Evolutionary conservation across 2,113 vertebrate species (phyloP).

Genomic region (Calypte anna): DNA sequence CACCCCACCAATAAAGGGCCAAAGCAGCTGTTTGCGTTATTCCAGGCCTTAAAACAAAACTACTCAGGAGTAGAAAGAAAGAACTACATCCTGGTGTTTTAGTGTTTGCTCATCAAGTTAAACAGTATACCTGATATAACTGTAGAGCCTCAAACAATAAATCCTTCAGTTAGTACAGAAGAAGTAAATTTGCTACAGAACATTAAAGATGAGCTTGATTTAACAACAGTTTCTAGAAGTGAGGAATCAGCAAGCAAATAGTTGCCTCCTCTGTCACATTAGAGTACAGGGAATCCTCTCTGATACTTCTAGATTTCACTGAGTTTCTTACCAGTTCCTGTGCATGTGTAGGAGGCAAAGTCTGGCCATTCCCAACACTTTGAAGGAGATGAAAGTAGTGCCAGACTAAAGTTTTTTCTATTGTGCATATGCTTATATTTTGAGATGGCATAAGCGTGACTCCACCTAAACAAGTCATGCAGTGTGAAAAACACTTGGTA

Average conservation of each 20-base stretch:
- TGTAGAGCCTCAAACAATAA: not conserved
- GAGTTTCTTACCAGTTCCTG: not conserved
- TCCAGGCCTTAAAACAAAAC: not conserved
- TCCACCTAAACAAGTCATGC: constrained; percentile 10
- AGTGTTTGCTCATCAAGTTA: not conserved
- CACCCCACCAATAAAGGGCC: not conserved
- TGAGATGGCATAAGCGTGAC: not conserved
- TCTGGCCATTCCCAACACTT: constrained; percentile 14
- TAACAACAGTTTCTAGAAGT: not conserved
- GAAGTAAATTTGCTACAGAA: not conserved
- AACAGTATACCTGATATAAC: not conserved
- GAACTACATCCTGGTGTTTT: not conserved
- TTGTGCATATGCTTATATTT: constrained; percentile 24
- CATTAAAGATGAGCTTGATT: not conserved
- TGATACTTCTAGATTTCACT: not conserved
- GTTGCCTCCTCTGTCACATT: not conserved
- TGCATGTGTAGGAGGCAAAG: not conserved
- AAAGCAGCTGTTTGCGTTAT: not conserved
- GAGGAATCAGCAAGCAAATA: not conserved
- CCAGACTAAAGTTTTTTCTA: constrained; percentile 33
- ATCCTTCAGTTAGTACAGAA: not conserved
- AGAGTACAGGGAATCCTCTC: not conserved
- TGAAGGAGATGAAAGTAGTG: constrained; percentile 14
- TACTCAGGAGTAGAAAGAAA: not conserved
- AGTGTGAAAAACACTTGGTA: constrained; percentile 30